A percentile compares a stretch with the other conserved stretches of the same genome.
Evolutionary conservation across 2,888 invertebrate species (phyloP).

Genomic region (Agrotis exclamationis): DNA sequence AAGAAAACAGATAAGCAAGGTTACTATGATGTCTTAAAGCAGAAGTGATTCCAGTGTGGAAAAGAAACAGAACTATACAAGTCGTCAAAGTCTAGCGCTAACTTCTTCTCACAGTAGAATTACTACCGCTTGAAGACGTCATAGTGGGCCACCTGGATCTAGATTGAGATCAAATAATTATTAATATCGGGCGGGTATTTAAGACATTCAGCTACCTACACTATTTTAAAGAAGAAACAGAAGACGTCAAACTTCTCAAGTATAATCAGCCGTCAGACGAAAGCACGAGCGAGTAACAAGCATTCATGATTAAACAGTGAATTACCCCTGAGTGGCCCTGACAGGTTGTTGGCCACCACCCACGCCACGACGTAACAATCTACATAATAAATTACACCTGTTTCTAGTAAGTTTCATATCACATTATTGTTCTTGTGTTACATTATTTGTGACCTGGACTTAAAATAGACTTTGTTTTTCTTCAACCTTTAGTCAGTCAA

Average conservation of each 20-base stretch:
- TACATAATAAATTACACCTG: constrained; percentile 53
- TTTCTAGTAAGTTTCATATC: constrained; percentile 31
- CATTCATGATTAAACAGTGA: constrained; percentile 45
- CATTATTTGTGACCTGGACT: constrained; percentile 8
- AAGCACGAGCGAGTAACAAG: constrained; percentile 26
- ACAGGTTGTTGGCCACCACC: constrained; percentile 29
- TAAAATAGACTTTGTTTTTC: constrained; percentile 1
- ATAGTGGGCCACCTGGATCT: too few relatives aligned
- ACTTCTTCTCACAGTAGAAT: too few relatives aligned
- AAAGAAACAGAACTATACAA: too few relatives aligned
- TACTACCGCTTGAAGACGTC: too few relatives aligned
- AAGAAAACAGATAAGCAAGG: too few relatives aligned
- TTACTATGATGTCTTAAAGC: too few relatives aligned
- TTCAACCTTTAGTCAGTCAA: too few relatives aligned
- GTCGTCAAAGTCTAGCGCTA: too few relatives aligned
- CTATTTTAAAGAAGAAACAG: background rate
- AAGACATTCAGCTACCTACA: too few relatives aligned
- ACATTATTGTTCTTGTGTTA: constrained; percentile 37
- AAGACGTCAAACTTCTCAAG: constrained; percentile 1
- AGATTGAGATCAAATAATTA: too few relatives aligned
- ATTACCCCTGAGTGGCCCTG: constrained; percentile 35
- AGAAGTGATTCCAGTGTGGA: too few relatives aligned
- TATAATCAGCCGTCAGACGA: constrained; percentile 2
- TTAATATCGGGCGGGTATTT: too few relatives aligned
- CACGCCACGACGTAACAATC: constrained; percentile 31